Percentiles rank a stretch among this genome's conserved stretches.
Conservation (phyloP, 2,797 vertebrate species). For the Rhyacichthys aspro region DNA sequence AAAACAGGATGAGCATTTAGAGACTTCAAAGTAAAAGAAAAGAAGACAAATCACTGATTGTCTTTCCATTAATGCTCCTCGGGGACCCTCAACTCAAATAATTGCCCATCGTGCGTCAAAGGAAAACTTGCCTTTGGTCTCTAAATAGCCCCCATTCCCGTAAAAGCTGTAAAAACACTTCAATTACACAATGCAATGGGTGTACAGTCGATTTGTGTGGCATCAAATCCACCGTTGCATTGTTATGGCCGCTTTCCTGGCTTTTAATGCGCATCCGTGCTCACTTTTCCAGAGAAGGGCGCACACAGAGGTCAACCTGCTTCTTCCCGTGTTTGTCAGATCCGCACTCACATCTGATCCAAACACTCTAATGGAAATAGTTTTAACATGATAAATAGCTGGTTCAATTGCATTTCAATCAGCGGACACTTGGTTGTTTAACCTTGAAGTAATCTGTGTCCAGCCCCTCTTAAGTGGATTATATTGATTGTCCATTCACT, state of each 20-base stretch:
- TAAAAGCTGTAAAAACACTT: conserved; percentile 13
- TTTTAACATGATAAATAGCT: conserved; percentile 31
- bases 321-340: conserved; percentile 51
- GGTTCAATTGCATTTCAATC: conserved; percentile 47
- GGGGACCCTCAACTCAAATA: conserved; percentile 32
- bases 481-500: conserved; percentile 64
- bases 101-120: conserved; percentile 57
- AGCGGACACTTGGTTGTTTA: conserved; percentile 44
- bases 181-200: background rate
- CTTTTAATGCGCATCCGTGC: conserved; percentile 50
- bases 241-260: conserved; percentile 64
- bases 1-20: conserved; percentile 20
- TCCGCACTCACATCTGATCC: background rate
- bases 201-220: background rate
- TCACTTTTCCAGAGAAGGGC: conserved; percentile 13
- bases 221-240: conserved; percentile 34
- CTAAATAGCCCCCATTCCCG: conserved; percentile 22
- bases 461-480: conserved; percentile 66
- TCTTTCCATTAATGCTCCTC: conserved; percentile 22
- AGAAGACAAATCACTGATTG: conserved; percentile 4
- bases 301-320: conserved; percentile 49
- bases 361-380: conserved; percentile 29
- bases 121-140: conserved; percentile 40
- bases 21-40: conserved; percentile 15
- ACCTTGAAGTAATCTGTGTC: conserved; percentile 67